Percentiles rank a stretch among this genome's conserved stretches.
phyloP scores from a whole-genome alignment of 1,140 invertebrate genomes.

The Dreissena rostriformis region DNA sequence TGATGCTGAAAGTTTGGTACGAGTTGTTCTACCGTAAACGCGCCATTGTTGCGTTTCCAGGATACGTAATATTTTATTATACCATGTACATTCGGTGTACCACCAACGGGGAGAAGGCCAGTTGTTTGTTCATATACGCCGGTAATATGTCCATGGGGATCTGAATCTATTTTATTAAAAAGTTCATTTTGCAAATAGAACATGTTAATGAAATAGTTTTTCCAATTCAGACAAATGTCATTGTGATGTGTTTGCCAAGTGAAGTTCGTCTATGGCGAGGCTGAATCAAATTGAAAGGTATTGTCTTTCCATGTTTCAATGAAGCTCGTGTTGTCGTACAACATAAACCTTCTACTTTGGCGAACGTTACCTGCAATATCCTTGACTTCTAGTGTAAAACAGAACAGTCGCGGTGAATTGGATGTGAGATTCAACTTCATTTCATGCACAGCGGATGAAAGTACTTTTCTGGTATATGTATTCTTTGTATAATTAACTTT shows the following conservation, averaged over 20 bases:
- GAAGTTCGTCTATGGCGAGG: constrained; percentile 3
- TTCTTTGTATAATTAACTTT: not conserved
- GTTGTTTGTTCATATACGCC: constrained; percentile 61
- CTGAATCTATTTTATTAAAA: constrained; percentile 31
- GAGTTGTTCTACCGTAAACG: not conserved
- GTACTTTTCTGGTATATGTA: not conserved
- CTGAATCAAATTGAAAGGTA: constrained; percentile 1
- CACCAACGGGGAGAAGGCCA: constrained; percentile 57
- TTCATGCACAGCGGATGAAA: not conserved
- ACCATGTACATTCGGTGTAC: constrained; percentile 63
- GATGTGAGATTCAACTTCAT: not conserved
- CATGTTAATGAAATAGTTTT: constrained; percentile 9
- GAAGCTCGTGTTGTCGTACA: constrained; percentile 9
- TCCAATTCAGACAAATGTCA: constrained; percentile 31
- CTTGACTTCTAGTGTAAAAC: constrained; percentile 26
- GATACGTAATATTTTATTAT: constrained; percentile 42
- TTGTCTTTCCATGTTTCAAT: not conserved
- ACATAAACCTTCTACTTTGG: constrained; percentile 20
- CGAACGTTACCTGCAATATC: constrained; percentile 34
- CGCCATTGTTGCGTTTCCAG: constrained; percentile 1
- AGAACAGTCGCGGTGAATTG: constrained; percentile 4
- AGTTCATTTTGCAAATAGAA: constrained; percentile 38
- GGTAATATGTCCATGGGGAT: constrained; percentile 23
- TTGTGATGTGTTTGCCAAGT: constrained; percentile 40
- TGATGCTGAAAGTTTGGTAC: constrained; percentile 33